Evolutionary conservation across 2,113 vertebrate species (phyloP).

Genomic region (Taurulus bubalis): DNA sequence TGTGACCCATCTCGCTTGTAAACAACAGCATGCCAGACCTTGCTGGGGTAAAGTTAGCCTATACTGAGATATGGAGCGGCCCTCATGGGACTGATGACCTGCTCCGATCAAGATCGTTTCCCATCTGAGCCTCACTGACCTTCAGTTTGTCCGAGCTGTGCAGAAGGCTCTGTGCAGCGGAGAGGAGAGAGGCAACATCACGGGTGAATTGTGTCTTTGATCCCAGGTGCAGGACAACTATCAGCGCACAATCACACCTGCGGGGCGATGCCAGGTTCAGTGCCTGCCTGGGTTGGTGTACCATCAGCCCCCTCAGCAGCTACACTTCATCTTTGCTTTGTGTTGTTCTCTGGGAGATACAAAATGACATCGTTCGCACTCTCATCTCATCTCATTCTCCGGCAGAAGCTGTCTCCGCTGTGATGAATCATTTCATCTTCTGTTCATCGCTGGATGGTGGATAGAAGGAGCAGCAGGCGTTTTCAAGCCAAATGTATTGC

Average conservation of each 20-base stretch:
- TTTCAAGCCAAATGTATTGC: conserved; percentile 61
- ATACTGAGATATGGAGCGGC: conserved; percentile 30
- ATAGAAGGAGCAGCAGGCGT: conserved; percentile 53
- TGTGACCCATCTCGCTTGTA: conserved; percentile 9
- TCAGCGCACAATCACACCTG: conserved; percentile 27
- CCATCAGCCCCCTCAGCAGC: conserved; percentile 37
- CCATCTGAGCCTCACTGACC: conserved; percentile 49
- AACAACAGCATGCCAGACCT: conserved; percentile 14
- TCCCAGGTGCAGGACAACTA: conserved; percentile 43
- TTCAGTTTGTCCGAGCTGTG: conserved; percentile 45
- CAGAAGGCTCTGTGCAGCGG: not conserved
- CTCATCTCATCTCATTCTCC: conserved; percentile 72
- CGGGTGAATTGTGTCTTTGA: conserved; percentile 40
- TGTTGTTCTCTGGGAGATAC: conserved; percentile 71
- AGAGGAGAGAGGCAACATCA: conserved; percentile 15
- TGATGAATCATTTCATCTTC: conserved; percentile 79
- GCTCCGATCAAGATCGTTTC: conserved; percentile 31
- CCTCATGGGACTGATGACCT: conserved; percentile 41
- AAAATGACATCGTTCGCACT: conserved; percentile 68
- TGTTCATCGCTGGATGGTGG: conserved; percentile 52
- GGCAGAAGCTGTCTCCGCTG: conserved; percentile 69
- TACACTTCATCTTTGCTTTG: conserved; percentile 63
- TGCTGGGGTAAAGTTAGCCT: conserved; percentile 9
- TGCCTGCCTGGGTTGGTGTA: not conserved
- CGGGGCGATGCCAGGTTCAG: conserved; percentile 22